phyloP scores from a whole-genome alignment of 2,113 vertebrate species.

The Nothocercus nigrocapillus region DNA sequence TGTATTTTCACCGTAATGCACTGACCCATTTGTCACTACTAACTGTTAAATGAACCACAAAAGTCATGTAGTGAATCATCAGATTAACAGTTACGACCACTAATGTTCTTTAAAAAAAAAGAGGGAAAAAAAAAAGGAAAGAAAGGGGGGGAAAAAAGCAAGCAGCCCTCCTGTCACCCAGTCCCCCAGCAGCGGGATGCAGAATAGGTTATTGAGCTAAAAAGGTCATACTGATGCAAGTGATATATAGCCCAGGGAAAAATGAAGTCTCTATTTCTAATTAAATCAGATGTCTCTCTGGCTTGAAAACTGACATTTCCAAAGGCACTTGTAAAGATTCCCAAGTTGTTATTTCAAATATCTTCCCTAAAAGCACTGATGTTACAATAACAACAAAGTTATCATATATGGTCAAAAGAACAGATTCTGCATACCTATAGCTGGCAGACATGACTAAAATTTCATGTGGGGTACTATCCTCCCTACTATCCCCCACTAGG shows the following conservation, averaged over 20 bases:
- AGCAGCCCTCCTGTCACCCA: background rate
- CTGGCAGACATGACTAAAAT: background rate
- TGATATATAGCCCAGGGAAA: background rate
- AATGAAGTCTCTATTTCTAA: background rate
- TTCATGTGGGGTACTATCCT: background rate
- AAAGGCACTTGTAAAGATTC: background rate
- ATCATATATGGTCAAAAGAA: background rate
- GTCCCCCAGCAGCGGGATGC: background rate
- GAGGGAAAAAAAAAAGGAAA: background rate
- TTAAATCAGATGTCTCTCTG: background rate
- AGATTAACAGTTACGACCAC: background rate
- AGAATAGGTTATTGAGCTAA: background rate
- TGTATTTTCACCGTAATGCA: background rate
- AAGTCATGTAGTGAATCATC: background rate
- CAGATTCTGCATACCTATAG: background rate
- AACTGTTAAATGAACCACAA: background rate
- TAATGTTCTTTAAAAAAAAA: background rate
- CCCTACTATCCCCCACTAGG: background rate
- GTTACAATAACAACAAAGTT: background rate
- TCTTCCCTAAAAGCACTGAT: background rate
- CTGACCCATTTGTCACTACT: background rate
- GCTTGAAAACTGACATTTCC: background rate
- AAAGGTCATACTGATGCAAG: background rate
- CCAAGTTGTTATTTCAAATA: background rate
- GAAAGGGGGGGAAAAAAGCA: fast-evolving